Conservation (phyloP, 2,113 vertebrate species). For the Numenius arquata region DNA sequence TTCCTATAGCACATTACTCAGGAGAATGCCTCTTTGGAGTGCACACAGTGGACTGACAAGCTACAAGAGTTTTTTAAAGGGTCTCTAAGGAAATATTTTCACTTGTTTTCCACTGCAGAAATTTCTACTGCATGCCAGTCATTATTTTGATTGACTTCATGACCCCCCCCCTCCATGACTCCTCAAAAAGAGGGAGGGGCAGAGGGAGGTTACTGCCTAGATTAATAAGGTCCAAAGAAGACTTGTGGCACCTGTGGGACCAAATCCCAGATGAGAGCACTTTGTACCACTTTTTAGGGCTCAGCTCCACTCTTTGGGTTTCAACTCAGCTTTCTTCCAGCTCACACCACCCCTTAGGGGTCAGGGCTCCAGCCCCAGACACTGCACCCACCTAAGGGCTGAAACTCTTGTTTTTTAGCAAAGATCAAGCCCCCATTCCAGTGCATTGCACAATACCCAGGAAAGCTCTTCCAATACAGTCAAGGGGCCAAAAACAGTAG, state of each 20-base stretch:
- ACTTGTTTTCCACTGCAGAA: background rate
- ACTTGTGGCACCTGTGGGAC: background rate
- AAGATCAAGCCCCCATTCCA: background rate
- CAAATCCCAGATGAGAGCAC: background rate
- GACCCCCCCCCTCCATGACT: background rate
- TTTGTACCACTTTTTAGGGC: background rate
- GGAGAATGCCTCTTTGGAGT: background rate
- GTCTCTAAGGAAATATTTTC: background rate
- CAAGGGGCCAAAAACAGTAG: background rate
- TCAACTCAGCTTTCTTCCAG: background rate
- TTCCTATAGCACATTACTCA: too few species aligned
- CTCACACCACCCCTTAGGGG: background rate
- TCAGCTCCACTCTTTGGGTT: background rate
- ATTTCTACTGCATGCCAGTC: background rate
- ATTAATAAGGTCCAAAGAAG: background rate
- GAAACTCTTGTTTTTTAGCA: background rate
- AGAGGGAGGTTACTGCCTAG: background rate
- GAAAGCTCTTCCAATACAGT: background rate
- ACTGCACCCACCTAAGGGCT: background rate
- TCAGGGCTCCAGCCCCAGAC: background rate
- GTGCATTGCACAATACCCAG: background rate
- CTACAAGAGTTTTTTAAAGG: background rate
- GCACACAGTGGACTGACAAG: background rate
- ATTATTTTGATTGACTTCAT: background rate
- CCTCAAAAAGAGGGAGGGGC: background rate